Percentiles rank a stretch among this genome's conserved stretches.
phyloP scores from a whole-genome alignment of 1,140 invertebrate genomes.

The Microplitis mediator region DNA sequence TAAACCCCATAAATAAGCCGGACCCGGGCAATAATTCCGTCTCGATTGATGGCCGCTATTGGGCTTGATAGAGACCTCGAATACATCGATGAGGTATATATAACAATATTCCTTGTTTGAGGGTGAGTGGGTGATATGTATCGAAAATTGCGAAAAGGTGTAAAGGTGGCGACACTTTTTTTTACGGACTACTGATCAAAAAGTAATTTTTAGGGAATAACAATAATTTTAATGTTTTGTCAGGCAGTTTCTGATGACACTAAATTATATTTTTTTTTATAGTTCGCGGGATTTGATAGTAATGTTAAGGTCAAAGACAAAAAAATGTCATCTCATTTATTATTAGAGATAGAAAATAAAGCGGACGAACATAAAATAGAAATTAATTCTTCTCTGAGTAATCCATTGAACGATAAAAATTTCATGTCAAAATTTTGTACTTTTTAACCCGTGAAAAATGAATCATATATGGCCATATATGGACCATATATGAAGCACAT shows the following conservation, averaged over 20 bases:
- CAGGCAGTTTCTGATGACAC: not conserved
- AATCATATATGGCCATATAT: no score
- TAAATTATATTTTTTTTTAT: not conserved
- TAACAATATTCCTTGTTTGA: not conserved
- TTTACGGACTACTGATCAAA: not conserved
- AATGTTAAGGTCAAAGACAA: no score
- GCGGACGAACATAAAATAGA: no score
- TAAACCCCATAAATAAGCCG: slow-evolving; percentile 59
- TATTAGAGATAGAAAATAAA: no score
- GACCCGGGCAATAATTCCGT: slow-evolving; percentile 56
- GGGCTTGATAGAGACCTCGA: not conserved
- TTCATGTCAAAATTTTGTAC: no score
- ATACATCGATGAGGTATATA: not conserved
- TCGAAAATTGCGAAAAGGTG: not conserved
- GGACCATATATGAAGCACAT: no score
- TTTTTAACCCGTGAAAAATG: no score
- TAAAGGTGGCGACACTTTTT: not conserved
- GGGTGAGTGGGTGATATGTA: not conserved
- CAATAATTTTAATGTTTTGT: no score
- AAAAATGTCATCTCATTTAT: no score
- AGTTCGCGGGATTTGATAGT: not conserved
- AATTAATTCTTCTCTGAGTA: no score
- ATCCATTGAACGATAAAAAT: no score
- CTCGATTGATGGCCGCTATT: slow-evolving; percentile 39
- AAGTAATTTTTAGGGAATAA: not conserved